These are phyloP conservation scores for Aselliscus stoliczkanus DNA, from an alignment of 2,797 vertebrate species.

Conservation along the genomic window DNA sequence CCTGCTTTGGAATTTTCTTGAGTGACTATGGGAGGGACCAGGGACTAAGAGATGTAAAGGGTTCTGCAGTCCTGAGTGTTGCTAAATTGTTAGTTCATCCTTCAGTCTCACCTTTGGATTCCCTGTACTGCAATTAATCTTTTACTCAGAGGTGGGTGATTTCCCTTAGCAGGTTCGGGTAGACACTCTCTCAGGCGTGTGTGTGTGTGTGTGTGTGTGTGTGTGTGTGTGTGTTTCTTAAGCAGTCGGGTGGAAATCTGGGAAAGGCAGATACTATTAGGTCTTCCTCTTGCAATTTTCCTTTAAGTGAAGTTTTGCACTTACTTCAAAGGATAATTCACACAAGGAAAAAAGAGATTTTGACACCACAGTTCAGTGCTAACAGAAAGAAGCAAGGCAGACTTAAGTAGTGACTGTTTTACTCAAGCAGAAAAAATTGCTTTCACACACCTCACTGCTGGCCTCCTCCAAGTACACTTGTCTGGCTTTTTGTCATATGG, in stretches of 20 bases:
- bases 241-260: not conserved
- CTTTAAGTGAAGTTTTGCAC: not conserved
- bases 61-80: not conserved
- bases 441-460: not conserved
- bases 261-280: not conserved
- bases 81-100: not conserved
- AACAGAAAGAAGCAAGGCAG: not conserved
- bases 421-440: not conserved
- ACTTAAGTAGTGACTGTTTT: not conserved
- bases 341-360: not conserved
- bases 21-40: not conserved
- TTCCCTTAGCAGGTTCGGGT: not conserved
- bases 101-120: not conserved
- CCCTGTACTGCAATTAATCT: not conserved
- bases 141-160: not conserved
- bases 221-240: not conserved
- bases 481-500: not conserved
- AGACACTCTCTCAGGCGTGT: accelerated
- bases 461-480: not conserved
- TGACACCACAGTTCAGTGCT: not conserved
- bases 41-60: not conserved
- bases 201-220: not conserved
- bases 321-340: not conserved
- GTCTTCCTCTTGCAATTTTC: not conserved
- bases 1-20: not conserved